phyloP scores from a whole-genome alignment of 2,113 vertebrate genomes.

The Xiphophorus couchianus region DNA sequence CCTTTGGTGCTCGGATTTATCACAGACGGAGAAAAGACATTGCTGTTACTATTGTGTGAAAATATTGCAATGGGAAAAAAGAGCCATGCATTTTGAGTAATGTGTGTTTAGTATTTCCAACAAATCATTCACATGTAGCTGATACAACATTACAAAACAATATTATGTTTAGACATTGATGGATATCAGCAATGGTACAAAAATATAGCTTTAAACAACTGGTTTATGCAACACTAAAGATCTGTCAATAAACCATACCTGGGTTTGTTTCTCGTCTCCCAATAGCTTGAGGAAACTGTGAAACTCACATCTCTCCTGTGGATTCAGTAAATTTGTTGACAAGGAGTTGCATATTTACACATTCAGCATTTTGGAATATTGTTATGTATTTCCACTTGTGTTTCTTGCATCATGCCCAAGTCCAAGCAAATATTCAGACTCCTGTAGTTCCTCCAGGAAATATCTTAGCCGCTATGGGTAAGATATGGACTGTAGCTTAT shows the following conservation, averaged over 20 bases:
- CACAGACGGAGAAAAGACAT: background rate
- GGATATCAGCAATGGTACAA: background rate
- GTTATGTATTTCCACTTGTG: background rate
- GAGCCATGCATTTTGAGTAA: background rate
- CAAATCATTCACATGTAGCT: background rate
- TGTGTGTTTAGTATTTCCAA: background rate
- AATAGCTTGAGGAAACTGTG: background rate
- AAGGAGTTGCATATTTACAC: background rate
- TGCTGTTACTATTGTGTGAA: background rate
- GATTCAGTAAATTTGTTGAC: background rate
- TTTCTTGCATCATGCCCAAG: background rate
- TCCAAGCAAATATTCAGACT: background rate
- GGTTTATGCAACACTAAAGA: background rate
- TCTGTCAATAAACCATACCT: background rate
- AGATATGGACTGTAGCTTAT: background rate
- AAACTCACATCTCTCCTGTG: background rate
- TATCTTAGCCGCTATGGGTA: too few species aligned
- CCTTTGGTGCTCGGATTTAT: constrained; percentile 19
- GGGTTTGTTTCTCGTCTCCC: background rate
- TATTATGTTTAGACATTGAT: background rate
- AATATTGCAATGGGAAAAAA: background rate
- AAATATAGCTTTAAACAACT: background rate
- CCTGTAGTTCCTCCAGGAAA: background rate
- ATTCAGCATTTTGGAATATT: constrained; percentile 5
- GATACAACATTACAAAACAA: background rate